Evolutionary conservation across 2,888 invertebrate genomes (phyloP).

Genomic region (Malachius bipustulatus): DNA sequence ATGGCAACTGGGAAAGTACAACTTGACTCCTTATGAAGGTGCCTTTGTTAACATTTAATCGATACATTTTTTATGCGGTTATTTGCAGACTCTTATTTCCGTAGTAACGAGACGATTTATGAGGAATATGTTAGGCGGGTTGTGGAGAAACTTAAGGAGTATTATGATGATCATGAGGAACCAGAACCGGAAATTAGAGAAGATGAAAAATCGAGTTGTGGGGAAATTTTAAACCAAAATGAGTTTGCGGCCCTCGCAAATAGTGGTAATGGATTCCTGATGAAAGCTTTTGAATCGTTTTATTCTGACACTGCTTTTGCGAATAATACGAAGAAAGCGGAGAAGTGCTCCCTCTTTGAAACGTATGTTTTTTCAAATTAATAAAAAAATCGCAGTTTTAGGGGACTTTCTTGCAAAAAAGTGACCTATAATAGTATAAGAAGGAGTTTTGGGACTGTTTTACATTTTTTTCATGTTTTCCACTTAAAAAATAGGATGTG

Average conservation of each 20-base stretch:
- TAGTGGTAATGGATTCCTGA: slow-evolving; percentile 34
- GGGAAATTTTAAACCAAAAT: slow-evolving; percentile 7
- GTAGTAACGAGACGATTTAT: slow-evolving; percentile 27
- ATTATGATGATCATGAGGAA: slow-evolving; percentile 15
- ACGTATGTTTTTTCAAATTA: too few relatives aligned
- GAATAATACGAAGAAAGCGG: slow-evolving; percentile 8
- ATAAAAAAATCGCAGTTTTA: too few relatives aligned
- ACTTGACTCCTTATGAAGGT: slow-evolving; percentile 24
- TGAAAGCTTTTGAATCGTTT: slow-evolving; percentile 37
- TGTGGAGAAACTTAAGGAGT: slow-evolving; percentile 25
- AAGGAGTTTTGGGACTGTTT: too few relatives aligned
- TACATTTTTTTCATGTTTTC: too few relatives aligned
- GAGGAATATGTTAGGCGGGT: slow-evolving; percentile 28
- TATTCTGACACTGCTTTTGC: slow-evolving; percentile 23
- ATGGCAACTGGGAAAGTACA: slow-evolving; percentile 28
- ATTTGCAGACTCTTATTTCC: neutral
- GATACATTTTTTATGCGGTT: neutral
- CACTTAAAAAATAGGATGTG: too few relatives aligned
- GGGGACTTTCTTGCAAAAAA: too few relatives aligned
- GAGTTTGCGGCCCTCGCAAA: slow-evolving; percentile 19
- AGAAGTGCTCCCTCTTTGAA: too few relatives aligned
- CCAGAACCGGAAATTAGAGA: slow-evolving; percentile 10
- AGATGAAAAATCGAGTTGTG: slow-evolving; percentile 6
- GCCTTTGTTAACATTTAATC: neutral
- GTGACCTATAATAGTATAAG: too few relatives aligned